Percentiles rank a stretch among this genome's conserved stretches.
Conservation (phyloP, 2,113 vertebrate genomes). For the Hiodon tergisus region DNA sequence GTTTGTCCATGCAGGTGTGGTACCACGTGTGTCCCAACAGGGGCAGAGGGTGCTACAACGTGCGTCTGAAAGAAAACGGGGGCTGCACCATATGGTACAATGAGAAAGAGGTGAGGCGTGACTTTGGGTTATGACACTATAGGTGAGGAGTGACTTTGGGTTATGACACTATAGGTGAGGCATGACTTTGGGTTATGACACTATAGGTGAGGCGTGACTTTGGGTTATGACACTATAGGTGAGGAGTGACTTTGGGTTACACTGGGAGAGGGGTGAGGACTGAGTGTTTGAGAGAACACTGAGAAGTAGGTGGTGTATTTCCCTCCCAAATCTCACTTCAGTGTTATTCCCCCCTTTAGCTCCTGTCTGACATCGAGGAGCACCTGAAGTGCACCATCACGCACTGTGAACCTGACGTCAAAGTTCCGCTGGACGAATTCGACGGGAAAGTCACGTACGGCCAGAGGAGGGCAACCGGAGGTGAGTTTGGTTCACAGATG, state of each 20-base stretch:
- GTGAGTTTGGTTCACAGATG: slow-evolving; percentile 52
- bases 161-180: no score
- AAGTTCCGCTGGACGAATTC: slow-evolving; percentile 92
- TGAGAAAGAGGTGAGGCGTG: slow-evolving; percentile 75
- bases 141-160: no score
- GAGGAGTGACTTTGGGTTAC: no score
- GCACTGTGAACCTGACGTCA: slow-evolving; percentile 90
- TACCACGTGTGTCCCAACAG: slow-evolving; percentile 89
- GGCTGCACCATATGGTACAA: slow-evolving; percentile 99
- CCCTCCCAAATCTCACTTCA: neutral
- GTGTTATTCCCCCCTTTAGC: slow-evolving; percentile 47
- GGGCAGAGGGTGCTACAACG: slow-evolving; percentile 90
- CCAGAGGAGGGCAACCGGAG: slow-evolving; percentile 75
- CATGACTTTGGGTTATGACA: no score
- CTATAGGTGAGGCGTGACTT: slow-evolving; percentile 58
- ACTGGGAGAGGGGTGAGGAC: neutral
- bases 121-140: no score
- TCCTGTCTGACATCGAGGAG: slow-evolving; percentile 90
- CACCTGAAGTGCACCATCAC: slow-evolving; percentile 95
- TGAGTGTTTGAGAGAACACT: neutral
- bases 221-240: no score
- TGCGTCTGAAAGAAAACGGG: slow-evolving; percentile 87
- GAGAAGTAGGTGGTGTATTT: no score
- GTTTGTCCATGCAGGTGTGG: slow-evolving; percentile 75
- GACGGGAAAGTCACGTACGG: slow-evolving; percentile 96